Base-by-base conservation (phyloP, 1,140 invertebrate genomes). In the Megalopta genalis region DNA sequence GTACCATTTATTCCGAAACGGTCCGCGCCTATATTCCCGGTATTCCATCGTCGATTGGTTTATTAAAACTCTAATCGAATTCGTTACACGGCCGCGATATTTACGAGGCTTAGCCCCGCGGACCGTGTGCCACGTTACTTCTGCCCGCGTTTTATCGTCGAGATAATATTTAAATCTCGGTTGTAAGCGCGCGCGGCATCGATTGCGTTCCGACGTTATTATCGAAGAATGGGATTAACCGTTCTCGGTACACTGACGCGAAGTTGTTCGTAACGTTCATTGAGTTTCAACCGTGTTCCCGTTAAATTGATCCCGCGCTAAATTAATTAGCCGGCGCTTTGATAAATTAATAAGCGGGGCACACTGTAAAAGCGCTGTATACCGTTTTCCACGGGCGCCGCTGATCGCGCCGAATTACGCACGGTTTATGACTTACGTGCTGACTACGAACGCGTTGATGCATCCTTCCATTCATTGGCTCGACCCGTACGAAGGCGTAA, bases 391-490 rank as follows among this genome's bases (percentile, higher is more conserved):
- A 16, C 4, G 7, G 5, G 5, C 21, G 27, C n/a, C 42, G 54
- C 39, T 52, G 21, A 52, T 7, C 27, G 32, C 32, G 32, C 72
- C 76, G n/a, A 54, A 65, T 72, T 72, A 72, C 64, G 23, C 68
- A 54, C 18, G 42, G 46, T 71, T 63, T 32, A 54, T 25, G 68
- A 63, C 63, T 63, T 32, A 54, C 39, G 68, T 54, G 32, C 46
- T n/a, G n/a, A n/a, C n/a, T 54, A 32, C n/a, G 52, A 75, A 60
- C 71, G 7, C 42, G 18, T 23, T 1, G 21, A 25, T 64, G 71
- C 71, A 57, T 81, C 60, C 69, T 85, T 81, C n/a, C 71, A 42
- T 73, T 81, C 60, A 66, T 76, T 71, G 65, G 71, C 57, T 75
- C 64, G 49, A 67, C 39, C 62, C 21, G 6, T n/a, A 42, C 71